Evolutionary conservation across 2,113 vertebrate species (phyloP).

Genomic region (Cryptoleucopteryx plumbea): DNA sequence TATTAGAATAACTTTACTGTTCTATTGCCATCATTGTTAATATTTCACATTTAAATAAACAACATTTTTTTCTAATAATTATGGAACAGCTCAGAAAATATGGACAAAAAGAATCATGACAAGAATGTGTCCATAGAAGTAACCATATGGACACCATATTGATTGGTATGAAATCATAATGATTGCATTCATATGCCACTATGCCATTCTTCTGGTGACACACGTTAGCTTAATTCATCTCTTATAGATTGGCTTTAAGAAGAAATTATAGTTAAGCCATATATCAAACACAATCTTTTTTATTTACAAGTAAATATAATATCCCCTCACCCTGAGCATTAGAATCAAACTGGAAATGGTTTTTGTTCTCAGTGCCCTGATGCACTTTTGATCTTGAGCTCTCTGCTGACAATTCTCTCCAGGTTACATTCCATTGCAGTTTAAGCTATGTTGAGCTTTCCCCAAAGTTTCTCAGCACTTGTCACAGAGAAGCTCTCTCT

Average conservation of each 20-base stretch:
- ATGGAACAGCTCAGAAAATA: not conserved
- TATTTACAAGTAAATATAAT: not conserved
- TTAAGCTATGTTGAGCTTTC: not conserved
- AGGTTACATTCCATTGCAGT: not conserved
- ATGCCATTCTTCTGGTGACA: not conserved
- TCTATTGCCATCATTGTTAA: not conserved
- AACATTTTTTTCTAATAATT: not conserved
- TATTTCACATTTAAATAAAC: not conserved
- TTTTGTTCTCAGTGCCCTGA: not conserved
- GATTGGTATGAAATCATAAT: not conserved
- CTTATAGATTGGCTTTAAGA: not conserved
- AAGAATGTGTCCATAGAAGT: not conserved
- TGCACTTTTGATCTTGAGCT: not conserved
- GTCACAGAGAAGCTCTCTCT: not conserved
- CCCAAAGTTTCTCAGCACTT: not conserved
- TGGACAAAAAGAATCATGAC: not conserved
- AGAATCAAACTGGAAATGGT: not conserved
- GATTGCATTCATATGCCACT: not conserved
- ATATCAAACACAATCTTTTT: not conserved
- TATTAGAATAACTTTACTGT: not conserved
- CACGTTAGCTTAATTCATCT: not conserved
- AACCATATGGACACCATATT: not conserved
- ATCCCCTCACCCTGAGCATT: not conserved
- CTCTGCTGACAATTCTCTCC: not conserved
- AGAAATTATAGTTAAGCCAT: not conserved